Evolutionary conservation across 2,113 vertebrate species (phyloP), one percentile per base, ranked within the genome.

Genomic region (Camelus bactrianus): DNA sequence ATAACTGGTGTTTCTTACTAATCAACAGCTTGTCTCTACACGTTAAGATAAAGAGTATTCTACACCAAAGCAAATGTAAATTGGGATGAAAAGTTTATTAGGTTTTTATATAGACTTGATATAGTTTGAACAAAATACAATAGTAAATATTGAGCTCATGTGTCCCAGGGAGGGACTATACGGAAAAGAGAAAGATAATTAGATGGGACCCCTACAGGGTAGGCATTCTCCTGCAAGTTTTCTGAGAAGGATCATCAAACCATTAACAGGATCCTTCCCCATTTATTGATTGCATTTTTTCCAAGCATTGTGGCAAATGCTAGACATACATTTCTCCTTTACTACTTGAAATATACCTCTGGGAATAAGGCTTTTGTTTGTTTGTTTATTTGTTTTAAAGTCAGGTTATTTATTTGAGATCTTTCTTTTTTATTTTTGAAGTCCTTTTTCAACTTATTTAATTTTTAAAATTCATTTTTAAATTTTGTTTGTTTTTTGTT

Each of bases 21-120:
- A 98, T 97, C 86, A 95, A 94, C 73, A 92, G 85, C 89, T 96
- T 96, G 82, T 96, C 95, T 95, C 52, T 73, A 87, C 69, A 95
- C 58, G 77, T 93, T 76, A 96, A 96, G 58, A 35, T 69, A 76
- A 82, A 60, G 85, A 35, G 7, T 28, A 2, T 73, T 83, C 67
- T 85, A 46, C 8, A 80, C 72, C 50, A 86, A 75, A 91, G 85
- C 58, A 65, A 85, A 91, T 94, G 67, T 32, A 96, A 97, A 94
- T 88, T 73, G 56, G 32, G 50, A 26, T 8, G 82, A 58, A 82
- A 84, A 48, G 26, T 75, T 50, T 65, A 32, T 79, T 60, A 76
- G 48, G 50, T 42, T 91, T 95, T 96, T 65, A 77, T 70, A 85
- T 35, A 81, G 79, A 79, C 6, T 52, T 91, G 13, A 26, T 35